Conservation (phyloP, 2,113 vertebrate genomes). For the Pardalotus punctatus region DNA sequence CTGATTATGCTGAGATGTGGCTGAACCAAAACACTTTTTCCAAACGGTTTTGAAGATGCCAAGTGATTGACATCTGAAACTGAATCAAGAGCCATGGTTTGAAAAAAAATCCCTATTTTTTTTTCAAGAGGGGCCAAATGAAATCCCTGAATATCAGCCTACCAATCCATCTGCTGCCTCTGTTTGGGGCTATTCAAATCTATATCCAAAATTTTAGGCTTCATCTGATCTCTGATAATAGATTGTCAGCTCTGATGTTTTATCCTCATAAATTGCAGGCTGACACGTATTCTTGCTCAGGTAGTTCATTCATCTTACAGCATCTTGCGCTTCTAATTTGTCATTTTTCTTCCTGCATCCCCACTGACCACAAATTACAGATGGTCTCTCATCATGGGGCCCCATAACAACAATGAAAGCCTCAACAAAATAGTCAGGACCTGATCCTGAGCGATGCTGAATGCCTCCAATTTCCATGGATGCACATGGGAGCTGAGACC, state of each 20-base stretch:
- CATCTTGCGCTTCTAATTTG: constrained; percentile 59
- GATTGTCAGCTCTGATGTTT: constrained; percentile 59
- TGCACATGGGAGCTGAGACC: background rate
- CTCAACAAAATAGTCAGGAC: background rate
- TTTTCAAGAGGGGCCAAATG: background rate
- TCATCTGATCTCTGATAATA: constrained; percentile 58
- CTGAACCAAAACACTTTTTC: constrained; percentile 40
- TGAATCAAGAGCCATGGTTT: background rate
- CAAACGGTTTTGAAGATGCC: constrained; percentile 37
- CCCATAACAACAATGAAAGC: constrained; percentile 23
- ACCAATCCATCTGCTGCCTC: constrained; percentile 14
- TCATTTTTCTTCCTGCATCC: constrained; percentile 44
- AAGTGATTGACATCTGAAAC: constrained; percentile 51
- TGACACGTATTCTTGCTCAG: constrained; percentile 47
- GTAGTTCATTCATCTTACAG: constrained; percentile 57
- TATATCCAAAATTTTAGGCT: constrained; percentile 63
- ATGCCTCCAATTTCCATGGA: background rate
- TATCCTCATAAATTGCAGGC: constrained; percentile 57
- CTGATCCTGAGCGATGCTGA: background rate
- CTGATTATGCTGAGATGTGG: constrained; percentile 25
- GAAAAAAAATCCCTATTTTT: constrained; percentile 38
- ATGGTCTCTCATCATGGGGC: constrained; percentile 38
- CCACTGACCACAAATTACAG: constrained; percentile 56
- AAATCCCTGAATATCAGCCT: constrained; percentile 37
- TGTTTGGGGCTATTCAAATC: constrained; percentile 57